A percentile compares a stretch with the other conserved stretches of the same genome.
These are phyloP conservation scores for Diprion similis DNA, from an alignment of 1,140 invertebrate genomes.

Conservation along the genomic window DNA sequence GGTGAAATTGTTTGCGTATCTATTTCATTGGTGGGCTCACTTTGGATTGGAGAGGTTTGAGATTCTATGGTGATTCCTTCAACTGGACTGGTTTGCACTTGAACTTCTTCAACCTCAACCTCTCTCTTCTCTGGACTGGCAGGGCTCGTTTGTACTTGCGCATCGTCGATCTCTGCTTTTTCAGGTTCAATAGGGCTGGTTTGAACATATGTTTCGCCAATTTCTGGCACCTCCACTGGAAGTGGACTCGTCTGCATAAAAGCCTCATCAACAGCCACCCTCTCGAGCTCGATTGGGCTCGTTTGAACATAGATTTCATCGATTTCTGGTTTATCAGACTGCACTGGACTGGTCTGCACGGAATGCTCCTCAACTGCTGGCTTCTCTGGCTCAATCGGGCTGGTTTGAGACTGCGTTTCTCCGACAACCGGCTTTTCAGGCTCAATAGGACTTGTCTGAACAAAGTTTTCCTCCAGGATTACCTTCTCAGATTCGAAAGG, in stretches of 20 bases:
- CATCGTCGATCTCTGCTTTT: slow-evolving; percentile 39
- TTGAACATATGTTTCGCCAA: slow-evolving; percentile 48
- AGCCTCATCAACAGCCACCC: slow-evolving; percentile 33
- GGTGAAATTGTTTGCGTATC: slow-evolving; percentile 45
- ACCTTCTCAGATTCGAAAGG: slow-evolving; percentile 37
- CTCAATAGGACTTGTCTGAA: slow-evolving; percentile 58
- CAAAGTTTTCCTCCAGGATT: slow-evolving; percentile 42
- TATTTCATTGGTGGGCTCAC: slow-evolving; percentile 29
- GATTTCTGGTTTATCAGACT: slow-evolving; percentile 8
- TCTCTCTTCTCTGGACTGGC: slow-evolving; percentile 35
- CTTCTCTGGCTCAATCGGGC: slow-evolving; percentile 38
- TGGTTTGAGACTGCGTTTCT: slow-evolving; percentile 46
- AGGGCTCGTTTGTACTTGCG: slow-evolving; percentile 45
- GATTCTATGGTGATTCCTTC: slow-evolving; percentile 29
- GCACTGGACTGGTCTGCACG: slow-evolving; percentile 12
- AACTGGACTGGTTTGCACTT: slow-evolving; percentile 40
- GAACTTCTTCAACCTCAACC: slow-evolving; percentile 36
- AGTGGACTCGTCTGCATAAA: slow-evolving; percentile 33
- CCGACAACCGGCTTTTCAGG: slow-evolving; percentile 44
- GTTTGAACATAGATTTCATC: slow-evolving; percentile 16
- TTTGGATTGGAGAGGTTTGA: slow-evolving; percentile 31
- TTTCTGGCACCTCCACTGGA: slow-evolving; percentile 28
- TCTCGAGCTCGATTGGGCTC: slow-evolving; percentile 8
- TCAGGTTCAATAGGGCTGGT: slow-evolving; percentile 59
- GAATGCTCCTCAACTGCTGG: slow-evolving; percentile 10